Evolutionary conservation across 2,797 vertebrate species (phyloP), one percentile per base, ranked within the genome.

Genomic region (Podarcis lilfordi): DNA sequence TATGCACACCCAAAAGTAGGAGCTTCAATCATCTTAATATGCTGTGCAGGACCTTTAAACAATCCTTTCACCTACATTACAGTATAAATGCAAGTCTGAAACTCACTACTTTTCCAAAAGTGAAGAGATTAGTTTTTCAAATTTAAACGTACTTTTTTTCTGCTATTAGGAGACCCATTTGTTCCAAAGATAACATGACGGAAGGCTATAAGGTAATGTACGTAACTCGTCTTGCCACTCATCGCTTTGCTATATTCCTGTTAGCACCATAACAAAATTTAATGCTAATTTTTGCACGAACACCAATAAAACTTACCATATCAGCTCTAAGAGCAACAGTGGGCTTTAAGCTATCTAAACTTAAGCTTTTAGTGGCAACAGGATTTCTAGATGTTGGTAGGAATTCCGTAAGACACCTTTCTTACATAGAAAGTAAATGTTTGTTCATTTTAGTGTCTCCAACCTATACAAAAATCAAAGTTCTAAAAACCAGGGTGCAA

Each of bases 401-500:
- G 17, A 64, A 87, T 25, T 43, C 19, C 5, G 3, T 1, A 35
- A 23, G 29, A 43, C 25, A 43, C 17, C 55, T 68, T 64, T 32
- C 29, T 86, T 35, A 50, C 5, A 35, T 25, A 43, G 64, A 45
- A 23, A 64, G 1, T 32, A 37, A 17, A 72, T n/a, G 13, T 17
- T 10, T 29, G 29, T 32, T 5, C 43, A 72, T 71, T 80, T 29
- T 29, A 32, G 29, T 61, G 40, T 40, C 50, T 59, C 8, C 3
- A 59, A 21, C 32, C 27, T 27, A 1, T 3, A 45, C 45, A 69
- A 32, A 78, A 0, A 82, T 80, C 68, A 27, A 37, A 45, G 55
- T 92, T 89, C 72, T 89, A 69, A 35, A 91, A 72, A 27, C 5
- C 1, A 27, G 43, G 81, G 4, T 66, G 0, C 19, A 89, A 29